A percentile compares a stretch with the other conserved stretches of the same genome.
Evolutionary conservation across 2,888 invertebrate genomes (phyloP).

Genomic region (Zelleria hepariella): DNA sequence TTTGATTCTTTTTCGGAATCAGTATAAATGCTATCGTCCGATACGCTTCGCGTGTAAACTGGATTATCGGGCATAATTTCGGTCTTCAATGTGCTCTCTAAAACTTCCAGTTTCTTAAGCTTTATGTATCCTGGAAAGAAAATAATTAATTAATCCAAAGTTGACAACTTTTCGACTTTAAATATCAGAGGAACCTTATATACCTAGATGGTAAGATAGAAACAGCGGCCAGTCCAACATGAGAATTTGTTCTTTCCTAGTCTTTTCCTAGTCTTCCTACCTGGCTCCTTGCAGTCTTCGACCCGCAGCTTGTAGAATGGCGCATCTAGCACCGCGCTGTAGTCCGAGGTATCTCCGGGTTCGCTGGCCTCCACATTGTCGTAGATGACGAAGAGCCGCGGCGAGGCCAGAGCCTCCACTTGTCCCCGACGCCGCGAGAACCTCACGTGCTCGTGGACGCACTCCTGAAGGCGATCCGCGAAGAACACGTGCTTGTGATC

Average conservation of each 20-base stretch:
- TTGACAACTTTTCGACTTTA: neutral
- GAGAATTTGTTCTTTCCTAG: too few species aligned
- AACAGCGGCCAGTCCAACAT: too few species aligned
- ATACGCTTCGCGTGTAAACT: conserved; percentile 18
- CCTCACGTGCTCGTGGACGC: conserved; percentile 73
- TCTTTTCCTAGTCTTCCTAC: too few species aligned
- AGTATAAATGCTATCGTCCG: conserved; percentile 53
- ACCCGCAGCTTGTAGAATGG: conserved; percentile 75
- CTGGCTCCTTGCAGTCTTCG: conserved; percentile 65
- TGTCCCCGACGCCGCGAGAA: conserved; percentile 51
- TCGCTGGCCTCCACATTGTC: conserved; percentile 81
- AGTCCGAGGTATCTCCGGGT: conserved; percentile 72
- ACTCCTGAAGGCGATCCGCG: conserved; percentile 79
- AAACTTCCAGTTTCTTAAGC: conserved; percentile 65
- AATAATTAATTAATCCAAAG: neutral
- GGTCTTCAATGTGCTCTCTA: conserved; percentile 55
- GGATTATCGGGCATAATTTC: conserved; percentile 4
- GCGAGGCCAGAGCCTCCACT: conserved; percentile 72
- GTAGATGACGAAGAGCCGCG: conserved; percentile 78
- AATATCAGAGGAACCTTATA: too few species aligned
- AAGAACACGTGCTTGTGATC: conserved; percentile 76
- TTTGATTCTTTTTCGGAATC: conserved; percentile 61
- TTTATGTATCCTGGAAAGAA: conserved; percentile 70
- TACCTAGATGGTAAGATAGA: too few species aligned
- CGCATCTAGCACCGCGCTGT: conserved; percentile 71